These are phyloP conservation scores for Callosobruchus maculatus DNA, from an alignment of 2,888 invertebrate genomes.

Conservation along the genomic window DNA sequence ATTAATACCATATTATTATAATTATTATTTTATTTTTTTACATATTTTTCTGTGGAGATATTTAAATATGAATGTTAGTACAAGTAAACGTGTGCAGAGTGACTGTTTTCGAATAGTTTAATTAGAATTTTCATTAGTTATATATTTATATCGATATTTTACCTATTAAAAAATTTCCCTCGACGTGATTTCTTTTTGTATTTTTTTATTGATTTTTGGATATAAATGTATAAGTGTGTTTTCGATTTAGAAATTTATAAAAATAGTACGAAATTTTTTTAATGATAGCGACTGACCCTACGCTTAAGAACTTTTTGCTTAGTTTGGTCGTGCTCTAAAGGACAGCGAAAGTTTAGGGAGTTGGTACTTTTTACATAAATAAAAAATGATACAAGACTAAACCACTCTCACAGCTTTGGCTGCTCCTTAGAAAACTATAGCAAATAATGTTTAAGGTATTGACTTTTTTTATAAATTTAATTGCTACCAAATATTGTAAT, in stretches of 20 bases:
- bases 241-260: conserved; percentile 50
- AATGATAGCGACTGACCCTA: conserved; percentile 39
- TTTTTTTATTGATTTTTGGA: conserved; percentile 48
- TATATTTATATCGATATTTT: conserved; percentile 51
- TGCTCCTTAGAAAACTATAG: conserved; percentile 38
- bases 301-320: conserved; percentile 40
- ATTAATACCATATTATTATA: conserved; percentile 48
- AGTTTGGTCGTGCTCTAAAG: conserved; percentile 35
- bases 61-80: conserved; percentile 53
- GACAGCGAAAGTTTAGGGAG: conserved; percentile 27
- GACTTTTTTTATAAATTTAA: conserved; percentile 47
- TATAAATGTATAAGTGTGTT: conserved; percentile 51
- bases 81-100: conserved; percentile 49
- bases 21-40: conserved; percentile 48
- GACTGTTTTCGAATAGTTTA: conserved; percentile 49
- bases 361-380: conserved; percentile 31
- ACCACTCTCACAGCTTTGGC: conserved; percentile 34
- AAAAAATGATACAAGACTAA: conserved; percentile 39
- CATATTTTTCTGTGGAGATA: conserved; percentile 53
- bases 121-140: conserved; percentile 48
- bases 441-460: conserved; percentile 44
- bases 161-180: conserved; percentile 43
- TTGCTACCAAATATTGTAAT: conserved; percentile 54
- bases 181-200: conserved; percentile 45
- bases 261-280: conserved; percentile 42